These are phyloP conservation scores for Tetragnatha versicolor DNA, from an alignment of 1,140 invertebrate species.

Conservation along the genomic window DNA sequence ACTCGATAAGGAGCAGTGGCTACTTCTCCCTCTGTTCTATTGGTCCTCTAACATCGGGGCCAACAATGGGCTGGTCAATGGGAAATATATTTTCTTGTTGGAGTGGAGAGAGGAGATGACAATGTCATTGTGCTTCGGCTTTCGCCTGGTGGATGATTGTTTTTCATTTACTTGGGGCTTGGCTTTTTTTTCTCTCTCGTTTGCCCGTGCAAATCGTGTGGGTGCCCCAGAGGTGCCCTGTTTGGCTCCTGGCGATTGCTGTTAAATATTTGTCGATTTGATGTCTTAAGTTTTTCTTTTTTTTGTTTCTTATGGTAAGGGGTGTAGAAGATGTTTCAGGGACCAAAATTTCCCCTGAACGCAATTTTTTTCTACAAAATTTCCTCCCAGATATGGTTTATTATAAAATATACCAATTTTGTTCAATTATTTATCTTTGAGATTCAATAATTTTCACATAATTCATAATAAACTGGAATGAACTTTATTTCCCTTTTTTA, in stretches of 20 bases:
- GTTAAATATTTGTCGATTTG: not conserved
- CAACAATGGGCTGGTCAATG: conserved; percentile 28
- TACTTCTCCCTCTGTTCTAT: conserved; percentile 12
- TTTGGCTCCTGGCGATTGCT: not conserved
- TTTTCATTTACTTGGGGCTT: conserved; percentile 27
- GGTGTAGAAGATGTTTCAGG: too few relatives aligned
- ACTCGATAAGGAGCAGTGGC: conserved; percentile 37
- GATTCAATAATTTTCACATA: too few relatives aligned
- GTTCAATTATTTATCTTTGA: too few relatives aligned
- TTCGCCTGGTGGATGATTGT: conserved; percentile 7
- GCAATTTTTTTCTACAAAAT: too few relatives aligned
- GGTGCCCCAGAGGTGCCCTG: not conserved
- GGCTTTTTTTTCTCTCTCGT: not conserved
- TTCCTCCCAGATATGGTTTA: too few relatives aligned
- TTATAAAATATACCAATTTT: too few relatives aligned
- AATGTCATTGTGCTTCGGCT: conserved; percentile 30
- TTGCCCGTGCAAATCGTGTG: not conserved
- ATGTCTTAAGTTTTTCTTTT: too few relatives aligned
- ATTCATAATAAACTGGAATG: too few relatives aligned
- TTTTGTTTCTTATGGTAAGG: too few relatives aligned
- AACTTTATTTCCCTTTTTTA: too few relatives aligned
- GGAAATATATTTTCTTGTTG: conserved; percentile 6
- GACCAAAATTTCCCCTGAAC: too few relatives aligned
- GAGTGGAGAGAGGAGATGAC: not conserved
- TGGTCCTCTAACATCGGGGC: conserved; percentile 19